A percentile compares a stretch with the other conserved stretches of the same genome.
Evolutionary conservation across 2,888 invertebrate genomes (phyloP).

Genomic region (Tenthredo notha): DNA sequence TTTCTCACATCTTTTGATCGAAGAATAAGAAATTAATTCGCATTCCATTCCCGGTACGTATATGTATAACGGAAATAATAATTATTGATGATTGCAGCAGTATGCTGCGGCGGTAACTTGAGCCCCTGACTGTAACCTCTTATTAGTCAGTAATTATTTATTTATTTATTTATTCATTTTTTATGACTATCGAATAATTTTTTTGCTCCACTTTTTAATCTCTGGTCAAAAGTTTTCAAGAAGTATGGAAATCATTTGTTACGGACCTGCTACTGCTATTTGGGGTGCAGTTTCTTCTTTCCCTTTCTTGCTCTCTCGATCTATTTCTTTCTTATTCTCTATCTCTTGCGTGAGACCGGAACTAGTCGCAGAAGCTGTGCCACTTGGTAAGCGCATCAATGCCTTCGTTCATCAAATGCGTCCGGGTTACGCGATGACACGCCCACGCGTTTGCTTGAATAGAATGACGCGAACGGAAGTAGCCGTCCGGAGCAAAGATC

Average conservation of each 20-base stretch:
- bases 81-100: constrained; percentile 31
- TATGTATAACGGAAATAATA: background rate
- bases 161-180: background rate
- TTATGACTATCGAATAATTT: background rate
- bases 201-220: background rate
- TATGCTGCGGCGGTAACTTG: background rate
- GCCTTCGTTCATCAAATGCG: constrained; percentile 43
- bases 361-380: constrained; percentile 13
- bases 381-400: constrained; percentile 45
- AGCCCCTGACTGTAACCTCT: background rate
- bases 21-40: background rate
- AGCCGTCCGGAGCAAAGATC: constrained; percentile 40
- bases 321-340: background rate
- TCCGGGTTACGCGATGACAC: constrained; percentile 49
- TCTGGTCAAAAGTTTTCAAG: background rate
- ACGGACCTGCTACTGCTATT: background rate
- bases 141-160: background rate
- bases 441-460: constrained; percentile 42
- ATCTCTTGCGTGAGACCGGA: constrained; percentile 42
- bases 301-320: background rate
- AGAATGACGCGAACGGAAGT: constrained; percentile 42
- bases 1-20: background rate
- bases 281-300: background rate
- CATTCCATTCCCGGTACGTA: background rate
- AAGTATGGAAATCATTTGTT: background rate